Evolutionary conservation across 2,797 vertebrate genomes (phyloP).

Genomic region (Tarsius wallacei): DNA sequence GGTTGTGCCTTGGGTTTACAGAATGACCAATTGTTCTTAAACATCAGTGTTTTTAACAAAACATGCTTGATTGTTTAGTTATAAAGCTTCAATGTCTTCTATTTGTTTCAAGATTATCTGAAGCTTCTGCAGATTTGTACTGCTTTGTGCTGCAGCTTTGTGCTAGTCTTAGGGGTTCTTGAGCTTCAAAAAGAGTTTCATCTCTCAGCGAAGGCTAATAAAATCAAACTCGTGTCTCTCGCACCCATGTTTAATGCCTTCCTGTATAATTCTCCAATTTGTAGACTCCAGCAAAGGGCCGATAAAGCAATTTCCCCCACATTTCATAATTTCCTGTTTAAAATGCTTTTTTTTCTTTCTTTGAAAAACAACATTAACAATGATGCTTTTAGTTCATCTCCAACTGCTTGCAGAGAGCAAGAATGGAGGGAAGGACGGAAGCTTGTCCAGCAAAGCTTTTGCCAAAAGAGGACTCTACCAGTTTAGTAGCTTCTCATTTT

Average conservation of each 20-base stretch:
- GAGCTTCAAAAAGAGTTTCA: slow-evolving; percentile 10
- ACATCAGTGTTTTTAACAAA: not conserved
- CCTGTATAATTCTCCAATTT: slow-evolving; percentile 79
- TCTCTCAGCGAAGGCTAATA: slow-evolving; percentile 66
- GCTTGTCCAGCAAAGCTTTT: not conserved
- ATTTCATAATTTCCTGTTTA: slow-evolving; percentile 83
- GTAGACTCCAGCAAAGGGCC: slow-evolving; percentile 67
- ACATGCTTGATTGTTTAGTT: not conserved
- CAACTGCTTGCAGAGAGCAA: slow-evolving; percentile 22
- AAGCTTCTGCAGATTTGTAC: not conserved
- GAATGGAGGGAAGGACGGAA: slow-evolving; percentile 6
- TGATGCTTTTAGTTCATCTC: slow-evolving; percentile 69
- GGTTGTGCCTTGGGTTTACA: not conserved
- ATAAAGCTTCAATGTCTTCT: not conserved
- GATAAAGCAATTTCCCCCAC: slow-evolving; percentile 77
- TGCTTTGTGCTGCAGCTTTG: fast-evolving
- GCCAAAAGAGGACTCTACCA: not conserved
- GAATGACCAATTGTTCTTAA: not conserved
- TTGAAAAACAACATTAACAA: slow-evolving; percentile 79
- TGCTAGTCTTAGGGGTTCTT: not conserved
- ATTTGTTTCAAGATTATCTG: not conserved
- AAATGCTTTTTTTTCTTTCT: slow-evolving; percentile 65
- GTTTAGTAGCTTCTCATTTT: not conserved
- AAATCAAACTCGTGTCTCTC: slow-evolving; percentile 65
- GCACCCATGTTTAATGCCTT: slow-evolving; percentile 63